Base-by-base conservation (phyloP, 1,140 invertebrate genomes). In the Proctacanthus coquilletti region DNA sequence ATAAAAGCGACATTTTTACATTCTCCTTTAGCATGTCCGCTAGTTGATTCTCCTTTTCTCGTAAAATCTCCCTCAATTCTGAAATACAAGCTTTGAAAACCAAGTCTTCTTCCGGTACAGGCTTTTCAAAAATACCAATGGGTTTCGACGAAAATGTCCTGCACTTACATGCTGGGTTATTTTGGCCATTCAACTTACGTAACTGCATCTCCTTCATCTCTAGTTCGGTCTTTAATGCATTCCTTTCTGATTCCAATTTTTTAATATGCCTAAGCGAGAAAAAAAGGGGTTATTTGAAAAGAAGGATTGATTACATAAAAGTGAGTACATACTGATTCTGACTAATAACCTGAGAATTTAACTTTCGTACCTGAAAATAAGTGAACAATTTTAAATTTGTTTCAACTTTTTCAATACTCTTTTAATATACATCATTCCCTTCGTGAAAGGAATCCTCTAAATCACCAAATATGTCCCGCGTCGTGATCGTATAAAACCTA, bases 401-500 rank as follows among this genome's bases (percentile, higher is more conserved):
- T n/a, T n/a, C n/a, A n/a, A n/a, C n/a, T n/a, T n/a, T n/a, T n/a
- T n/a, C n/a, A n/a, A n/a, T n/a, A n/a, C n/a, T n/a, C n/a, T n/a
- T n/a, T n/a, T n/a, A n/a, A n/a, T n/a, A n/a, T n/a, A n/a, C n/a
- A n/a, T n/a, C n/a, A n/a, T n/a, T n/a, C n/a, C n/a, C n/a, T n/a
- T n/a, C n/a, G n/a, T n/a, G n/a, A n/a, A n/a, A n/a, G n/a, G n/a
- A n/a, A n/a, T n/a, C n/a, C n/a, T n/a, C n/a, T n/a, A n/a, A n/a
- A n/a, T n/a, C n/a, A n/a, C n/a, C n/a, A n/a, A n/a, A n/a, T n/a
- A 5, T 31, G 21, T 38, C 37, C 25, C 27, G 34, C 3, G 45
- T 19, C 1, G 42, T 47, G 17, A 58, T 10, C 0, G 55, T 53
- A 13, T 57, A 49, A 36, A 58, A 36, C 4, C 38, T 21, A 0